Evolutionary conservation across 2,888 invertebrate species (phyloP), one percentile per base, ranked within the genome.

Genomic region (Lobophora halterata): DNA sequence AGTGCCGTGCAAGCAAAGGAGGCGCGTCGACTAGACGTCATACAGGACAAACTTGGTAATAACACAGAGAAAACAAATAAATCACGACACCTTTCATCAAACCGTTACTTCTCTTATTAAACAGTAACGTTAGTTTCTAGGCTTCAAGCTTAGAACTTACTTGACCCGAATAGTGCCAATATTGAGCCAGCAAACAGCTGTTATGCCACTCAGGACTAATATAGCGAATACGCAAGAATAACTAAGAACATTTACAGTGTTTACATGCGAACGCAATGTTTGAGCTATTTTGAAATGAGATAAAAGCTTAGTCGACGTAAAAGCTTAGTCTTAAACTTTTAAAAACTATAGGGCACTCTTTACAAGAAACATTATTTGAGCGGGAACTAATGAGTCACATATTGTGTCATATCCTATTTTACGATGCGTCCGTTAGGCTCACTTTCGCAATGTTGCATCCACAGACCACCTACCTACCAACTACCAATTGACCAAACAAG

Each of bases 401-500:
- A 71, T 68, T 79, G 65, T 79, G 81, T 81, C 81, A 83, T 79
- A 78, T 83, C 82, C 82, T 79, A 80, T 77, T 82, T 83, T 74
- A 77, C 71, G 60, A 58, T 55, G 49, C 59, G 55, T 62, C 55
- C 58, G 58, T 55, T 59, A 52, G 64, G 60, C 66, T 61, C 63
- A 70, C 73, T 82, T 83, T 79, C 75, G 79, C 76, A 81, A 81
- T 63, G 65, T 58, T 61, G 58, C 50, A 63, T 46, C 57, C 52
- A 54, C 59, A 55, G 62, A 62, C 66, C 62, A 60, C 59, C n/a
- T n/a, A n/a, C n/a, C n/a, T 51, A 39, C 52, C 27, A 35, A 30
- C 25, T 16, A 35, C 23, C 72, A 83, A 81, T 83, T 81, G 71
- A 67, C 67, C 72, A 65, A 75, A 78, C 68, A 73, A 65, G 67